Conservation (phyloP, 1,140 invertebrate species). For the Periplaneta americana region DNA sequence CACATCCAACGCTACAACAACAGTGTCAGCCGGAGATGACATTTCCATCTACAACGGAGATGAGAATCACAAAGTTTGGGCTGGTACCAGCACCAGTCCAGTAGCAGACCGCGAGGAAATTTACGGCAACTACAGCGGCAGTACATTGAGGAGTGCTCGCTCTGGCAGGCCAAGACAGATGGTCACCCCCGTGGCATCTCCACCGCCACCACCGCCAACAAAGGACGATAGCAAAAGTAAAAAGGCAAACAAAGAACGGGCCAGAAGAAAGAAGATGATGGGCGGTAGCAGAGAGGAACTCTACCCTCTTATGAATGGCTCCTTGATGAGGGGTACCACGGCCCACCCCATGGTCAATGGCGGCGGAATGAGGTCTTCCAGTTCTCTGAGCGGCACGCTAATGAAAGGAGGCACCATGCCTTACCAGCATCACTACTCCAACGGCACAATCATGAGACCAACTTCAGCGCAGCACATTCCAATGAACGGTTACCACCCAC, state of each 20-base stretch:
- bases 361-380: conserved; percentile 21
- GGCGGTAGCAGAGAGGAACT: conserved; percentile 44
- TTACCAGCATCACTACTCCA: conserved; percentile 7
- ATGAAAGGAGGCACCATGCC: conserved; percentile 29
- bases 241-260: conserved; percentile 36
- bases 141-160: conserved; percentile 59
- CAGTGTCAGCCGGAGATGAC: conserved; percentile 45
- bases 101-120: conserved; percentile 51
- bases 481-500: conserved; percentile 26
- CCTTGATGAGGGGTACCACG: conserved; percentile 32
- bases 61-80: conserved; percentile 85
- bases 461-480: conserved; percentile 21
- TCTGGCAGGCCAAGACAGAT: conserved; percentile 75
- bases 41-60: conserved; percentile 79
- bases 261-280: conserved; percentile 29
- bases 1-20: conserved; percentile 16
- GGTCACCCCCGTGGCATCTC: conserved; percentile 64
- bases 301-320: conserved; percentile 37
- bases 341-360: conserved; percentile 14
- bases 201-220: conserved; percentile 57
- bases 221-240: conserved; percentile 27
- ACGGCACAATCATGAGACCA: conserved; percentile 19
- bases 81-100: conserved; percentile 26
- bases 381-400: conserved; percentile 32
- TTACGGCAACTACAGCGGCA: conserved; percentile 66